A percentile compares a stretch with the other conserved stretches of the same genome.
These are phyloP conservation scores for Scaptomyza flava DNA, from an alignment of 2,888 invertebrate species.

Conservation along the genomic window DNA sequence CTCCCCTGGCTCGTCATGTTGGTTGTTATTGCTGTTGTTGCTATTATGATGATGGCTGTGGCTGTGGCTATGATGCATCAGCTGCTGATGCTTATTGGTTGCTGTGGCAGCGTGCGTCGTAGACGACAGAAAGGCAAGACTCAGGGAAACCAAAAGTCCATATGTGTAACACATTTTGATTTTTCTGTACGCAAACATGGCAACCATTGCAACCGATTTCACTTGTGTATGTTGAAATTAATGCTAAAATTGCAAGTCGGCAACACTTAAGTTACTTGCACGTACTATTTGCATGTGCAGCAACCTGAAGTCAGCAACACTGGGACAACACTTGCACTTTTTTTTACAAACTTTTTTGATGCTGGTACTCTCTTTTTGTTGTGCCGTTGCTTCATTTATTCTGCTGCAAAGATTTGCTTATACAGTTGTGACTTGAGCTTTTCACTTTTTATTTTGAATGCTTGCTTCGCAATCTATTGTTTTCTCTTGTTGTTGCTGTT, in stretches of 20 bases:
- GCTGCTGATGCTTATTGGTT: slow-evolving; percentile 30
- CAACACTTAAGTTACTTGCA: slow-evolving; percentile 7
- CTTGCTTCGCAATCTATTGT: slow-evolving; percentile 12
- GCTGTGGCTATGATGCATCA: slow-evolving; percentile 33
- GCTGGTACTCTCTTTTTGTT: not conserved
- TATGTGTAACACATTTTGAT: slow-evolving; percentile 58
- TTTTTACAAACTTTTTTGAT: slow-evolving; percentile 22
- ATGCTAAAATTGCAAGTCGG: slow-evolving; percentile 1
- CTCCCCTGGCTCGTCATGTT: slow-evolving; percentile 21
- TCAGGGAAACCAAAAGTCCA: slow-evolving; percentile 31
- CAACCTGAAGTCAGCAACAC: slow-evolving; percentile 21
- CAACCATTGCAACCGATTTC: slow-evolving; percentile 37
- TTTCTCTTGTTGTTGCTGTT: slow-evolving; percentile 17
- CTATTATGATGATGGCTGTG: slow-evolving; percentile 30
- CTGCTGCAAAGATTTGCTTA: slow-evolving; percentile 9
- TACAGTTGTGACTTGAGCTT: slow-evolving; percentile 36
- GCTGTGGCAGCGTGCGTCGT: slow-evolving; percentile 1
- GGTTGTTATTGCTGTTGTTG: not conserved
- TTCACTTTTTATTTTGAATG: slow-evolving; percentile 47
- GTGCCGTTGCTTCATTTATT: not conserved
- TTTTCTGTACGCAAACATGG: slow-evolving; percentile 16
- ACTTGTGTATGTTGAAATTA: slow-evolving; percentile 10
- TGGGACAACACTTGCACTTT: slow-evolving; percentile 48
- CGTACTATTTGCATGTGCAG: not conserved
- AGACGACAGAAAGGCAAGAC: slow-evolving; percentile 10